Percentiles rank a stretch among this genome's conserved stretches.
Conservation (phyloP, 2,888 invertebrate species). For the Philaethria dido region DNA sequence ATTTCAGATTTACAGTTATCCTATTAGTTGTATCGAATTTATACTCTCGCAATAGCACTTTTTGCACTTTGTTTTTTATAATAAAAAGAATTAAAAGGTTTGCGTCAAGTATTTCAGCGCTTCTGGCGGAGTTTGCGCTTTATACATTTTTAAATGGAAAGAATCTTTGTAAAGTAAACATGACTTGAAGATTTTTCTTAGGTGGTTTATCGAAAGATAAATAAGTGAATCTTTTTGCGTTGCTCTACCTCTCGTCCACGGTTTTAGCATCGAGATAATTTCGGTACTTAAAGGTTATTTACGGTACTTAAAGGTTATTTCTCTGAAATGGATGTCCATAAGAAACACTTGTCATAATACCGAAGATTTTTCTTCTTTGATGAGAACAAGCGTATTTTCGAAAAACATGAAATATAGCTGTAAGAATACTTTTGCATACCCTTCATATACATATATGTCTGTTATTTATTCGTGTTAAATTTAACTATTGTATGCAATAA, state of each 20-base stretch:
- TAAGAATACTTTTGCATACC: no score
- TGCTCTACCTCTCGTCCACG: conserved; percentile 15
- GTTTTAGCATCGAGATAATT: conserved; percentile 31
- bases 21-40: not conserved
- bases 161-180: conserved; percentile 32
- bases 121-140: conserved; percentile 5
- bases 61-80: not conserved
- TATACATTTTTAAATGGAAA: conserved; percentile 25
- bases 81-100: conserved; percentile 13
- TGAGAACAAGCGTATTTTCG: not conserved
- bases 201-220: conserved; percentile 32
- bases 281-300: conserved; percentile 26
- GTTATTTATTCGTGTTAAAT: no score
- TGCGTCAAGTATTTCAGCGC: conserved; percentile 14
- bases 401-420: not conserved
- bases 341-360: conserved; percentile 20
- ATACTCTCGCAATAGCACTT: not conserved
- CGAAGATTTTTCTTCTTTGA: not conserved
- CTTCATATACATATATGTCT: no score
- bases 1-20: not conserved
- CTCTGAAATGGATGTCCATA: conserved; percentile 12
- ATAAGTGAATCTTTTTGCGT: conserved; percentile 35
- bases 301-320: conserved; percentile 26
- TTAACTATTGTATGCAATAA: no score
- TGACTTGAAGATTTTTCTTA: conserved; percentile 30